Conservation (phyloP, 2,797 vertebrate species). For the Steatocranus sp. region DNA sequence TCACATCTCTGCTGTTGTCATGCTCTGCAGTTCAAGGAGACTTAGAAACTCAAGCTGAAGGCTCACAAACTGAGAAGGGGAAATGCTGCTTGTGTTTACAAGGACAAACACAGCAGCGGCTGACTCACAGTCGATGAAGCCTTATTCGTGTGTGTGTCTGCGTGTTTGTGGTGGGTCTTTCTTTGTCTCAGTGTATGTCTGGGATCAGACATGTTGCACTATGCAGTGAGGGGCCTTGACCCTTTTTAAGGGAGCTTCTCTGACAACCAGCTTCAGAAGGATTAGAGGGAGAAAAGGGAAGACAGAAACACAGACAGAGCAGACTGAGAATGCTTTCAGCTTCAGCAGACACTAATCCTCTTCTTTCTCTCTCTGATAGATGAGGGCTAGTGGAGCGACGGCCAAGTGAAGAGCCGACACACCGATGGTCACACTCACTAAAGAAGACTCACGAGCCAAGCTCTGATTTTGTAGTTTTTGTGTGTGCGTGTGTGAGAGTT, state of each 20-base stretch:
- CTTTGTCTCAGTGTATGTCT: conserved; percentile 2
- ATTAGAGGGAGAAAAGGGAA: conserved; percentile 47
- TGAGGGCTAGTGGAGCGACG: conserved; percentile 36
- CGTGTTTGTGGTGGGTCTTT: neutral
- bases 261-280: conserved; percentile 56
- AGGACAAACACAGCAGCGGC: conserved; percentile 23
- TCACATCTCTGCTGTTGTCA: neutral
- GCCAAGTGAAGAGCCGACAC: conserved; percentile 41
- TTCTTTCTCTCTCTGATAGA: conserved; percentile 55
- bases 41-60: conserved; percentile 17
- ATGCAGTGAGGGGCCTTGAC: conserved; percentile 45
- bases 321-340: conserved; percentile 62
- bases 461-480: neutral
- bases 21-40: conserved; percentile 18
- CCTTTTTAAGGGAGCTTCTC: conserved; percentile 54
- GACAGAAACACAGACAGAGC: conserved; percentile 51
- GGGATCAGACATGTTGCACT: conserved; percentile 32
- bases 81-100: conserved; percentile 13
- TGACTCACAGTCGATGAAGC: neutral
- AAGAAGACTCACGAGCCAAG: conserved; percentile 25
- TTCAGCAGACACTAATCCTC: conserved; percentile 62
- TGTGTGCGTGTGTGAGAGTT: neutral
- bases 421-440: conserved; percentile 8
- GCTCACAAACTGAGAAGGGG: conserved; percentile 21
- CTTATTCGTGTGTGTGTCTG: neutral